A percentile compares a stretch with the other conserved stretches of the same genome.
These are phyloP conservation scores for Tautogolabrus adspersus DNA, from an alignment of 2,113 vertebrate species.

Conservation along the genomic window DNA sequence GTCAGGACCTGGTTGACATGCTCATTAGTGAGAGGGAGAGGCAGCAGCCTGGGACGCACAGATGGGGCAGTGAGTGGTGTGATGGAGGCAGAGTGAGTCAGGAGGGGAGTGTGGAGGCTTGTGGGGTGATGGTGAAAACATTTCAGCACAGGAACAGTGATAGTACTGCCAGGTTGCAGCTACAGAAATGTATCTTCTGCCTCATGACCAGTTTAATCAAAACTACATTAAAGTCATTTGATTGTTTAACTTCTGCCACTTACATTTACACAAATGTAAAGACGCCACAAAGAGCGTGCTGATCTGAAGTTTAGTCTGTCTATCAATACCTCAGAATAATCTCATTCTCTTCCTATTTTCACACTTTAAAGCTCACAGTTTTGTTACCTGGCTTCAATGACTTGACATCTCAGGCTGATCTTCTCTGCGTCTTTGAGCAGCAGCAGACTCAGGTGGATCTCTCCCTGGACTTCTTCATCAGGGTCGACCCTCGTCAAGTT, in stretches of 20 bases:
- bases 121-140: slow-evolving; percentile 43
- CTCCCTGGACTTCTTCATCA: slow-evolving; percentile 90
- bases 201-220: neutral
- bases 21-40: slow-evolving; percentile 58
- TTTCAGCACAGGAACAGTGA: slow-evolving; percentile 40
- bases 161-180: slow-evolving; percentile 1
- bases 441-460: slow-evolving; percentile 87
- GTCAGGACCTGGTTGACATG: slow-evolving; percentile 56
- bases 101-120: slow-evolving; percentile 52
- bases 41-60: slow-evolving; percentile 55
- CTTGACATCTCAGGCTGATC: slow-evolving; percentile 84
- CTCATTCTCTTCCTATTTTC: neutral
- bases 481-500: slow-evolving; percentile 88
- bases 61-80: slow-evolving; percentile 71
- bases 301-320: neutral
- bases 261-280: neutral
- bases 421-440: slow-evolving; percentile 75
- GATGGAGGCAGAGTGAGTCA: slow-evolving; percentile 58
- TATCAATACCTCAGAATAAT: neutral
- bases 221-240: neutral
- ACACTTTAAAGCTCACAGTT: slow-evolving; percentile 1
- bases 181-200: slow-evolving; percentile 10
- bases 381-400: slow-evolving; percentile 89
- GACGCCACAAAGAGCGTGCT: neutral
- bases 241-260: neutral